Conservation (phyloP, 2,113 vertebrate species). For the Ellobius talpinus region DNA sequence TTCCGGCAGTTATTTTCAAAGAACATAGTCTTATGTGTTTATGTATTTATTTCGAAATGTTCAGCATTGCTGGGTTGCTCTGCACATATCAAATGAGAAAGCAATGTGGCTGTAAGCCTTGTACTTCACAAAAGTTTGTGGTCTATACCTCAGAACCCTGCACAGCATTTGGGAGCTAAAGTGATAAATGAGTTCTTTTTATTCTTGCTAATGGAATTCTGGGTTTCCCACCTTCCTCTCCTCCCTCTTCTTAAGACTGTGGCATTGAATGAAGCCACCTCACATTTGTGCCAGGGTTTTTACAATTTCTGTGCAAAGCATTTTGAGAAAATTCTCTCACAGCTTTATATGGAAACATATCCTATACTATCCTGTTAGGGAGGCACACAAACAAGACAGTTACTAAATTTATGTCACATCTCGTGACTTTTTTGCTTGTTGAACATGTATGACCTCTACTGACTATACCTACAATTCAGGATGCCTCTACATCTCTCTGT, state of each 20-base stretch:
- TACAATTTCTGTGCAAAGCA: conserved; percentile 51
- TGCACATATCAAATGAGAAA: not conserved
- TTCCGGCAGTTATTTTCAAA: conserved; percentile 69
- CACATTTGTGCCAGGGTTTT: conserved; percentile 45
- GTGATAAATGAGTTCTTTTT: not conserved
- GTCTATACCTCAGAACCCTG: not conserved
- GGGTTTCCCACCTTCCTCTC: not conserved
- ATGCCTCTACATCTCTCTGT: not conserved
- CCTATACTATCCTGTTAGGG: conserved; percentile 31
- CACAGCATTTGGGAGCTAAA: not conserved
- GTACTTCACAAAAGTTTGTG: not conserved
- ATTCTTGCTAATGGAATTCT: conserved; percentile 2
- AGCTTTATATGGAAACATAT: conserved; percentile 47
- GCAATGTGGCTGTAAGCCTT: not conserved
- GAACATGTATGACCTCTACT: not conserved
- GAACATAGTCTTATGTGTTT: conserved; percentile 38
- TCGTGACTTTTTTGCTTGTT: not conserved
- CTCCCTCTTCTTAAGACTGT: not conserved
- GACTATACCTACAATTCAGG: not conserved
- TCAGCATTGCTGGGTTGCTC: conserved; percentile 1
- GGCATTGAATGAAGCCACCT: not conserved
- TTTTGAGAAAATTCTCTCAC: conserved; percentile 67
- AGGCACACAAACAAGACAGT: not conserved
- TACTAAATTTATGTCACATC: conserved; percentile 16
- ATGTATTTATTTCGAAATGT: conserved; percentile 41